Evolutionary conservation across 92 coral and sea anemone species (phyloP).

Genomic region (Parazoanthus darwini): DNA sequence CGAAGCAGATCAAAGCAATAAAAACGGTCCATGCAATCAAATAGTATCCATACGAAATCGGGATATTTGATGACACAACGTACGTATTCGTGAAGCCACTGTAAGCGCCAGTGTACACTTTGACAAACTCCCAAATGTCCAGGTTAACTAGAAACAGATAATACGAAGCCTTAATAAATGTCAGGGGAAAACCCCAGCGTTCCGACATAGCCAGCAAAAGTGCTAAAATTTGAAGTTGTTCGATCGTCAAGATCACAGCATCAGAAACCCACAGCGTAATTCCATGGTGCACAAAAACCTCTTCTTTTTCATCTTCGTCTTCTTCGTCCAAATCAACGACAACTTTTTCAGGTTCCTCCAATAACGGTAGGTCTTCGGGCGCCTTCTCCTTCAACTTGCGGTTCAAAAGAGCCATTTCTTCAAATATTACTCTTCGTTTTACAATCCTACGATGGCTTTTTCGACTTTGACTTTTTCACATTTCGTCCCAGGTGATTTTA

Average conservation of each 20-base stretch:
- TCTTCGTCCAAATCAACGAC: constrained; percentile 85
- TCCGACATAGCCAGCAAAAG: constrained; percentile 85
- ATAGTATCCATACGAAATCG: constrained; percentile 78
- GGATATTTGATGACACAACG: constrained; percentile 65
- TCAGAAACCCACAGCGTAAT: constrained; percentile 98
- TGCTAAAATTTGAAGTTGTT: constrained; percentile 97
- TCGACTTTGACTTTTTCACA: not conserved
- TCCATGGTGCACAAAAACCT: constrained; percentile 89
- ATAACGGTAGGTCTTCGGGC: constrained; percentile 77
- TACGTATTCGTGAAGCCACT: constrained; percentile 73
- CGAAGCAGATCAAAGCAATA: constrained; percentile 62
- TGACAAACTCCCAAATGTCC: constrained; percentile 94
- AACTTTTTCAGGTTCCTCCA: constrained; percentile 78
- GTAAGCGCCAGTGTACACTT: constrained; percentile 69
- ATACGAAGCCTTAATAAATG: constrained; percentile 72
- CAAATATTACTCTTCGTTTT: not conserved
- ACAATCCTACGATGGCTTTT: constrained; percentile 8
- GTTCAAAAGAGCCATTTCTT: constrained; percentile 90
- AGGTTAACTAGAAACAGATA: constrained; percentile 78
- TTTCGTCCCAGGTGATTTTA: constrained; percentile 52
- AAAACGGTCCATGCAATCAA: constrained; percentile 80
- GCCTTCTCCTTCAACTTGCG: constrained; percentile 87
- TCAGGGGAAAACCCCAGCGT: constrained; percentile 96
- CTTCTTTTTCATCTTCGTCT: constrained; percentile 77
- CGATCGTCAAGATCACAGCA: constrained; percentile 85